These are phyloP conservation scores for Cylindroiulus punctatus DNA, from an alignment of 2,888 invertebrate genomes.

Conservation along the genomic window DNA sequence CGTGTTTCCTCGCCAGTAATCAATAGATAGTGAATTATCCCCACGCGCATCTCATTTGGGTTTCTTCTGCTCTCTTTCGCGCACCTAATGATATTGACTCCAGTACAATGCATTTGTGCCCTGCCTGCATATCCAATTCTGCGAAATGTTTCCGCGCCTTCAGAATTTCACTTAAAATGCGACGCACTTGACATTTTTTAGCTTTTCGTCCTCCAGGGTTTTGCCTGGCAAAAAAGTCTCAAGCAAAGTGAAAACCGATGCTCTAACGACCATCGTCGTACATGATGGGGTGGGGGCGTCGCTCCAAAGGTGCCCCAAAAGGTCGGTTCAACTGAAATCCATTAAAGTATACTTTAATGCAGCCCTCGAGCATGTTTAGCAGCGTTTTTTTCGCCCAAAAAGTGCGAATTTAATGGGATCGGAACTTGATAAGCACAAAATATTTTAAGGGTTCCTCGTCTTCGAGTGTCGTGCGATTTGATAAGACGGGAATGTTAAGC, in stretches of 20 bases:
- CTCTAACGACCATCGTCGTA: background rate
- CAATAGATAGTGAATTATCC: conserved; percentile 4
- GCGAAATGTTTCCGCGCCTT: background rate
- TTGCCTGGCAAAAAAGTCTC: background rate
- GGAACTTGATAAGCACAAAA: background rate
- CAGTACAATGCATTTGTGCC: background rate
- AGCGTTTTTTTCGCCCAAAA: background rate
- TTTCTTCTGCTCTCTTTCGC: conserved; percentile 33
- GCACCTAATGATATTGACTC: conserved; percentile 31
- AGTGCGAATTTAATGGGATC: conserved; percentile 25
- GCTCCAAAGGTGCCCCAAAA: background rate
- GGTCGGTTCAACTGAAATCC: background rate
- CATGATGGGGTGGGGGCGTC: background rate
- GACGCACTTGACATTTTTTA: background rate
- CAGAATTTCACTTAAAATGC: background rate
- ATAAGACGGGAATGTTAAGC: background rate
- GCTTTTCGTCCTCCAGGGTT: background rate
- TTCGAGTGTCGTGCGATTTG: background rate
- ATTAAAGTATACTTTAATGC: background rate
- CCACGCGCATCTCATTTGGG: conserved; percentile 23
- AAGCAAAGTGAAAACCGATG: conserved; percentile 36
- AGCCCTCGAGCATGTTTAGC: background rate
- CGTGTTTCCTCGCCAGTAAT: conserved; percentile 26
- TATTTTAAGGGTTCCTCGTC: conserved; percentile 10
- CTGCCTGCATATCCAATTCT: background rate